Evolutionary conservation across 2,888 invertebrate species (phyloP), one percentile per base, ranked within the genome.

Genomic region (Abrostola tripartita): DNA sequence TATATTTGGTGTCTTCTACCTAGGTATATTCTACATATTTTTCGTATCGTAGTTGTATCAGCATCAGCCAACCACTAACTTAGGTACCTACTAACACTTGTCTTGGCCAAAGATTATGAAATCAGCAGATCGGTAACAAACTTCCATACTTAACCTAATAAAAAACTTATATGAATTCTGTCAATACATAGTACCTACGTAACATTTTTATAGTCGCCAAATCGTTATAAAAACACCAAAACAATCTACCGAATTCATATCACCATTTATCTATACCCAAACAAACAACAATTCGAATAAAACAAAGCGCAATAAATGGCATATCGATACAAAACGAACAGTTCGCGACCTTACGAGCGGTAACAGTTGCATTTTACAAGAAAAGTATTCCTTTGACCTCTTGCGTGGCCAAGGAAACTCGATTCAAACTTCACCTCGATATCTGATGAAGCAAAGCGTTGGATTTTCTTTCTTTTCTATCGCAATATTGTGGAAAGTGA

Each of bases 371-470:
- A 76, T 78, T 78, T 68, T 65, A 72, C 75, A 71, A 72, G 73
- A 44, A 59, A 74, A 75, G 68, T 78, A 73, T 82, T 78, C 74
- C 74, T 82, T 82, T 84, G 85, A 82, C 83, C 82, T 77, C 77
- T 81, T 79, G 69, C 55, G 64, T 60, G 44, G 74, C 78, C 65
- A 67, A 74, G 86, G 83, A 88, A 89, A 88, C 88, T 86, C 81
- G 81, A 88, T 88, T 86, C 80, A 83, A 85, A 86, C 81, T 87
- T 87, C 56, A 63, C 74, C 60, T 81, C 76, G 80, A 81, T 85
- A 85, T 85, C 82, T 88, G 89, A 88, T 88, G 88, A 86, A 80
- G 84, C 84, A 86, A 87, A 88, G 85, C 80, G 84, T 7, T 60
- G 54, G 68, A 71, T 76, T 81, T 81, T 85, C 82, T 82, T 82